These are phyloP conservation scores for Campylomormyrus numenius DNA, from an alignment of 2,113 vertebrate genomes.

Conservation along the genomic window DNA sequence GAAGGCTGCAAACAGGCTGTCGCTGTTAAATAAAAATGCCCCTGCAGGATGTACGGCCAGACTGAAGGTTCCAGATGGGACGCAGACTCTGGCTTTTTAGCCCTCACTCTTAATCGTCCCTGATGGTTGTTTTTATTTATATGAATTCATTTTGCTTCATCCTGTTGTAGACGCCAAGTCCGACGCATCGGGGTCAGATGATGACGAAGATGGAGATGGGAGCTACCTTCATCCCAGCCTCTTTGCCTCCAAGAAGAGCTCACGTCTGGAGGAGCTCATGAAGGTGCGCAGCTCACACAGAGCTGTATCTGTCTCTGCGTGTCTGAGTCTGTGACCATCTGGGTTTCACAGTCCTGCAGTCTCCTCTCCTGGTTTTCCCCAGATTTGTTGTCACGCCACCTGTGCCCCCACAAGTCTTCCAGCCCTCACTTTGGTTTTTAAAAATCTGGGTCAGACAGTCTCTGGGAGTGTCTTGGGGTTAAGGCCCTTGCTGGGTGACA, in stretches of 20 bases:
- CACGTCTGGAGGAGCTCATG: constrained; percentile 85
- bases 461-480: neutral
- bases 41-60: neutral
- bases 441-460: neutral
- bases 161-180: constrained; percentile 34
- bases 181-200: constrained; percentile 47
- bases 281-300: constrained; percentile 63
- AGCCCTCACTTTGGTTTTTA: neutral
- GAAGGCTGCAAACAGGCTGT: neutral
- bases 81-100: neutral
- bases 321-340: neutral
- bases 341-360: neutral
- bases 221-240: constrained; percentile 91
- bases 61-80: neutral
- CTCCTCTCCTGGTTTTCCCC: neutral
- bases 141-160: neutral
- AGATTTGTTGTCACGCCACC: neutral
- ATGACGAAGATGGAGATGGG: constrained; percentile 74
- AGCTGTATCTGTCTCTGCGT: neutral
- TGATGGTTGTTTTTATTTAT: neutral
- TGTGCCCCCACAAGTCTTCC: neutral
- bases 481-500: neutral
- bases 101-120: neutral
- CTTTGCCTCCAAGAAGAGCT: constrained; percentile 83
- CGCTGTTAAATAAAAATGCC: neutral